phyloP scores from a whole-genome alignment of 2,888 invertebrate species.

The Aspidiotus destructor region DNA sequence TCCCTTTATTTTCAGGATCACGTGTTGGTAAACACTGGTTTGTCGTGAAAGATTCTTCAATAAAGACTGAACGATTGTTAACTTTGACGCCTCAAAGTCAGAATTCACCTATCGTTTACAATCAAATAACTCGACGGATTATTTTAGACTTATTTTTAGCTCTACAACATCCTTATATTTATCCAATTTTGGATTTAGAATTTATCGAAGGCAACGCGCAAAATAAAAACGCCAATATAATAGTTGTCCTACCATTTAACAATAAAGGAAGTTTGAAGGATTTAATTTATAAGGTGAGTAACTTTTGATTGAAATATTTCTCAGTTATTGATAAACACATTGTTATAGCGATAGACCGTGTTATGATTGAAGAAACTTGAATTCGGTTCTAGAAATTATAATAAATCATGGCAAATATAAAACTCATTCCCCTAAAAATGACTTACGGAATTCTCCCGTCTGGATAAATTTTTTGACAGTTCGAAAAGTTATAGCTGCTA shows the following conservation, averaged over 20 bases:
- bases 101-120: slow-evolving; percentile 56
- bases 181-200: slow-evolving; percentile 77
- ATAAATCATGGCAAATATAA: too few species aligned
- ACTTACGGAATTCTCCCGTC: too few species aligned
- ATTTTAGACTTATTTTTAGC: slow-evolving; percentile 73
- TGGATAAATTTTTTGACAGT: too few species aligned
- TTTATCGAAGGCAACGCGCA: slow-evolving; percentile 46
- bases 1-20: slow-evolving; percentile 48
- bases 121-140: slow-evolving; percentile 54
- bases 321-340: too few species aligned
- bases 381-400: too few species aligned
- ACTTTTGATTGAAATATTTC: neutral
- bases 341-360: too few species aligned
- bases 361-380: too few species aligned
- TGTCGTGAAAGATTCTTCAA: slow-evolving; percentile 68
- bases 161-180: slow-evolving; percentile 85
- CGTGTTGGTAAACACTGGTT: slow-evolving; percentile 86
- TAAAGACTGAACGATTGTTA: slow-evolving; percentile 66
- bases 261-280: slow-evolving; percentile 79
- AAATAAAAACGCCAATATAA: slow-evolving; percentile 49
- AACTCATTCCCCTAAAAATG: too few species aligned
- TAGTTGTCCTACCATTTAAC: slow-evolving; percentile 74
- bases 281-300: slow-evolving; percentile 68
- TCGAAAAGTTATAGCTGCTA: too few species aligned
- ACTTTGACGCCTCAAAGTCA: slow-evolving; percentile 55